Conservation (phyloP, 2,797 vertebrate genomes). For the Labeo calbasu region DNA sequence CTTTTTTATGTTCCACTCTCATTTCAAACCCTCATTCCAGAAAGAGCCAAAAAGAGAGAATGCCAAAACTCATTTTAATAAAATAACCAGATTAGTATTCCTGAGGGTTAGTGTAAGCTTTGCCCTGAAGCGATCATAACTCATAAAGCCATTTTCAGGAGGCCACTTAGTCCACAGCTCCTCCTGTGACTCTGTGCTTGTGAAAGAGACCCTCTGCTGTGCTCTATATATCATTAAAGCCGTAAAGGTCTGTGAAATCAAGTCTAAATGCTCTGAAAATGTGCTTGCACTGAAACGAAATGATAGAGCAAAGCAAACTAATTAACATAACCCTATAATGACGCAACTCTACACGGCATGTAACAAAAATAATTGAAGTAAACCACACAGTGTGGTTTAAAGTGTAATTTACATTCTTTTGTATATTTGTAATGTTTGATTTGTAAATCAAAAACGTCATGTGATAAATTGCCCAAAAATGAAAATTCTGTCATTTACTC, state of each 20-base stretch:
- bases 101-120: conserved; percentile 23
- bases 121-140: conserved; percentile 34
- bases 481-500: not conserved
- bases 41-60: not conserved
- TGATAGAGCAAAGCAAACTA: not conserved
- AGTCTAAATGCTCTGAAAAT: not conserved
- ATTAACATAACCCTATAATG: not conserved
- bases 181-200: conserved; percentile 9
- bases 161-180: conserved; percentile 17
- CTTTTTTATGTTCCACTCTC: conserved; percentile 5
- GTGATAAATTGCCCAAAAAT: not conserved
- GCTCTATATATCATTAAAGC: conserved; percentile 12
- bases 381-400: not conserved
- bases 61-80: conserved; percentile 42
- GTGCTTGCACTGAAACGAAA: conserved; percentile 1
- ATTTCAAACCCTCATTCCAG: not conserved
- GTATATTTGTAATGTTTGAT: not conserved
- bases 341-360: not conserved
- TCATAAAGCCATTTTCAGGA: conserved; percentile 49
- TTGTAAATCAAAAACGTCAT: not conserved
- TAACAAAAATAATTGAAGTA: not conserved
- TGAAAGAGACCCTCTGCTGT: conserved; percentile 33
- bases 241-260: conserved; percentile 22
- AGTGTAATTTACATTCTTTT: not conserved
- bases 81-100: conserved; percentile 51